A percentile compares a stretch with the other conserved stretches of the same genome.
Conservation (phyloP, 2,797 vertebrate species). For the Heliangelus exortis region DNA sequence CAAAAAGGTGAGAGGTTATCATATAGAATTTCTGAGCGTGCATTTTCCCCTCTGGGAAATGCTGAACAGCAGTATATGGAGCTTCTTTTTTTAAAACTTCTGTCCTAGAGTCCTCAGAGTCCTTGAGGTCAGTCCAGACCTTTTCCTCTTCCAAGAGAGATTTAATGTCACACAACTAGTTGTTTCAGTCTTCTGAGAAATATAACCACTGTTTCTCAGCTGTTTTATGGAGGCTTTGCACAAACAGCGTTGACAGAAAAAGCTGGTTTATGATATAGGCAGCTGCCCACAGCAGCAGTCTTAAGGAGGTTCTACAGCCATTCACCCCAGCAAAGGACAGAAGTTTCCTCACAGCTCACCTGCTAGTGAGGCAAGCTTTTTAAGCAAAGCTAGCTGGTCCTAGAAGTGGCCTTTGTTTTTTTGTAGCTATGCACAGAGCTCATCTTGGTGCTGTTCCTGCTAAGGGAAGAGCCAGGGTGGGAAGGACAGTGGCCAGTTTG, state of each 20-base stretch:
- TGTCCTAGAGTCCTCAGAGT: background rate
- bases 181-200: background rate
- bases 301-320: background rate
- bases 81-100: background rate
- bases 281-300: background rate
- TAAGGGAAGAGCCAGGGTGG: background rate
- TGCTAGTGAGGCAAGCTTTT: background rate
- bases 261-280: background rate
- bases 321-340: background rate
- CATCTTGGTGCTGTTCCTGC: background rate
- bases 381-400: background rate
- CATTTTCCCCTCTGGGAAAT: background rate
- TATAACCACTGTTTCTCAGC: background rate
- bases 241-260: background rate
- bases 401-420: background rate
- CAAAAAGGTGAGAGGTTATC: background rate
- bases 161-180: background rate
- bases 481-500: background rate
- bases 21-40: background rate
- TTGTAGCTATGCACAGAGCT: background rate
- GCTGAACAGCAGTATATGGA: background rate
- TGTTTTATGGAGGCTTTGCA: background rate
- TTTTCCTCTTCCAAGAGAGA: background rate
- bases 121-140: background rate
- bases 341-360: background rate